These are phyloP conservation scores for Drosophila saltans DNA, from an alignment of 1,140 invertebrate species.

Conservation along the genomic window DNA sequence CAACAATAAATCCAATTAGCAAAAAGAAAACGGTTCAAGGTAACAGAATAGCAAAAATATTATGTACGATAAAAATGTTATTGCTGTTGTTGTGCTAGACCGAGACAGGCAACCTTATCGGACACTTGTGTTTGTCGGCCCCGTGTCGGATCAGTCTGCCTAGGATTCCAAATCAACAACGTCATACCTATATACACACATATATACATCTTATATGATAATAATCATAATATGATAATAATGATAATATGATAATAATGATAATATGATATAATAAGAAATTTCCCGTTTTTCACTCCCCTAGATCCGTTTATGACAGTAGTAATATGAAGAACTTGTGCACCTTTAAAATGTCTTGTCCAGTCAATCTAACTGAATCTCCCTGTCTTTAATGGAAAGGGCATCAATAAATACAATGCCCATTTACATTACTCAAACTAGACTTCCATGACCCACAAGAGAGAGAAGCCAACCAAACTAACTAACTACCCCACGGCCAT, in stretches of 20 bases:
- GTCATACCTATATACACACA: too few relatives aligned
- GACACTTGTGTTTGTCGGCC: slow-evolving; percentile 28
- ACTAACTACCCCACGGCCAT: background rate
- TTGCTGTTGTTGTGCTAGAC: slow-evolving; percentile 22
- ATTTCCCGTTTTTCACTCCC: too few relatives aligned
- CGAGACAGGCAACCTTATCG: slow-evolving; percentile 53
- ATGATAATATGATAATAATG: too few relatives aligned
- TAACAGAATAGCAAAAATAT: slow-evolving; percentile 52
- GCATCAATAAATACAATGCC: slow-evolving; percentile 63
- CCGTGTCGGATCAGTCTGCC: background rate
- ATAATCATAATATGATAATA: too few relatives aligned
- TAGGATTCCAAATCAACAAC: too few relatives aligned
- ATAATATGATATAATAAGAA: too few relatives aligned
- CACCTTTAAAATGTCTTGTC: too few relatives aligned
- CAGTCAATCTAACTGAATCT: too few relatives aligned
- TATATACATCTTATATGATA: too few relatives aligned
- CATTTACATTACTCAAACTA: slow-evolving; percentile 56
- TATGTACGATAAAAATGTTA: slow-evolving; percentile 58
- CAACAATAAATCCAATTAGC: slow-evolving; percentile 80
- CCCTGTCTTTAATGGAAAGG: too few relatives aligned
- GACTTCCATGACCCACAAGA: background rate
- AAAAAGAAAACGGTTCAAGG: slow-evolving; percentile 68
- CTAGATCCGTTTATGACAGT: too few relatives aligned
- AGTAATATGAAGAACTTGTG: too few relatives aligned
- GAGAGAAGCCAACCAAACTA: slow-evolving; percentile 62